Base-by-base conservation (phyloP, 2,797 vertebrate genomes). In the Poeciliopsis presidionis region DNA sequence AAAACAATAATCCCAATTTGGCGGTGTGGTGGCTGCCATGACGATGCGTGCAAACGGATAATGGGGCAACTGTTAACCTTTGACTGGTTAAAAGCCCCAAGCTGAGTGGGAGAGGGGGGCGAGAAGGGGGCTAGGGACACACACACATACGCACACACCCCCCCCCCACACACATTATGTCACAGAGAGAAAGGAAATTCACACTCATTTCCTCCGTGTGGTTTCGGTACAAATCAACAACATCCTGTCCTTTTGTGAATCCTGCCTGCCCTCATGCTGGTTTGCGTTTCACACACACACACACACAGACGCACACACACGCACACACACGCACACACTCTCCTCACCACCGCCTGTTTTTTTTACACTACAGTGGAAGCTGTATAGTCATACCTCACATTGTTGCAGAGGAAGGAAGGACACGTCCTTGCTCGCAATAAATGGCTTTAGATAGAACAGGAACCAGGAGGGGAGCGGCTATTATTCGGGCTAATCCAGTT, bases 181-280 rank as follows among this genome's bases (percentile, higher is more conserved):
- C 96, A 95, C 95, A 95, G 94, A 89, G 88, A 95, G 90, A 96
- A 96, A 97, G 96, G 96, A 97, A 97, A 98, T 95, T 97, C 96
- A 96, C 96, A 96, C 96, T 97, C 95, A 97, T 97, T 98, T 98
- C 96, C 97, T 97, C 95, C 94, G 94, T 96, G 96, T 94, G 96
- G 96, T 96, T 97, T 97, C 95, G 94, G 97, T 97, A 97, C 97
- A 97, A 97, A 97, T 97, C 96, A 97, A 97, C 97, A 96, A 96
- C 97, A 97, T 97, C 97, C 97, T 97, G 97, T 96, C 96, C 97
- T 96, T 97, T 97, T 97, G 97, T 97, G 94, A 96, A 94, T 95
- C 94, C 95, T 95, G 94, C 91, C 88, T 96, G 96, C 95, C 95
- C 94, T 94, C 94, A 93, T 96, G 95, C 94, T 94, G 96, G 95